Evolutionary conservation across 1,140 invertebrate genomes (phyloP), one percentile per base, ranked within the genome.

Genomic region (Zeugodacus cucurbitae): DNA sequence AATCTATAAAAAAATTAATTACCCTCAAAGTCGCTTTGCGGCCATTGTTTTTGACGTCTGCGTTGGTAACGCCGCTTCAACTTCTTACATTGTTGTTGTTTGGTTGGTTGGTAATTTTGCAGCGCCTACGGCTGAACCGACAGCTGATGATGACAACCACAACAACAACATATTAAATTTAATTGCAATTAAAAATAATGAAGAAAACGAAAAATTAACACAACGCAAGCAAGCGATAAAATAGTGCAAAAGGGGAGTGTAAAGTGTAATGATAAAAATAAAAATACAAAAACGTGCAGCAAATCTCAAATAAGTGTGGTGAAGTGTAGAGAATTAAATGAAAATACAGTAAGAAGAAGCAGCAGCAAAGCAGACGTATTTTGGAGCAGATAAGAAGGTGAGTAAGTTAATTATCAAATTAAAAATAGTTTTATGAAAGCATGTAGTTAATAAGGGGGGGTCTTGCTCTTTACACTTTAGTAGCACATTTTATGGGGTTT

Each of bases 121-220:
- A 74, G 70, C 22, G 37, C 70, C n/a, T 14, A 74, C 70, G 32
- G 70, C 70, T 74, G n/a, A 44, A 74, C 37, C 37, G 70, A 44
- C 32, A 74, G 70, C 70, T 74, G 70, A 74, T 41, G 70, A 74
- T n/a, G 70, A 41, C 70, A 41, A 41, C 37, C 70, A 41, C 70
- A n/a, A 10, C 22, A 44, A 41, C 34, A 74, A n/a, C 70, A 32
- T 10, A 32, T 32, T 1, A 70, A 32, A 70, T 62, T 62, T 62
- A 74, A 74, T n/a, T 7, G 14, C 22, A 74, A 41, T 41, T 44
- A n/a, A 41, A 74, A 22, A 44, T 26, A 74, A 41, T 41, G 22
- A 74, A 41, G 7, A 74, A 74, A 1, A 74, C 37, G 32, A n/a
- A 74, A 44, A 17, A 74, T 41, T 74, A 22, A 22, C 10, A 62